phyloP scores from a whole-genome alignment of 1,140 invertebrate species.

The Brachionus calyciflorus region DNA sequence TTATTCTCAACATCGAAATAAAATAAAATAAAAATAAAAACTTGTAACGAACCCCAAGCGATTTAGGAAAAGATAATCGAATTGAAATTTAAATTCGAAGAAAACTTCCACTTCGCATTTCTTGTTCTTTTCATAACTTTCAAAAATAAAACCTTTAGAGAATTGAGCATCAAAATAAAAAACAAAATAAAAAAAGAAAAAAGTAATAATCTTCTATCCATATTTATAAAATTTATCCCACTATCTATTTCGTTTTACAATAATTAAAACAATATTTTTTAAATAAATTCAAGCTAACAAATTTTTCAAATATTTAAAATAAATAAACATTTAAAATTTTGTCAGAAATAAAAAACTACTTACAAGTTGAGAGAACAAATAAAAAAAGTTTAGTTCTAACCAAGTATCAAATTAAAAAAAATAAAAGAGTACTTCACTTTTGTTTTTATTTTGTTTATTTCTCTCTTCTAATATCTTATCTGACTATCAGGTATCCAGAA shows the following conservation, averaged over 20 bases:
- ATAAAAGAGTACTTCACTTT: neutral
- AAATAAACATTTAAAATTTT: neutral
- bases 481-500: constrained; percentile 45
- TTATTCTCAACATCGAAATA: too few relatives aligned
- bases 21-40: too few relatives aligned
- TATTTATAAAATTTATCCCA: neutral
- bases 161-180: neutral
- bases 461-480: constrained; percentile 22
- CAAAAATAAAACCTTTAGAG: neutral
- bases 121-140: too few relatives aligned
- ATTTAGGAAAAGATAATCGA: too few relatives aligned
- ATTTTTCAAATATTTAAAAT: neutral
- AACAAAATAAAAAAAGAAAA: neutral
- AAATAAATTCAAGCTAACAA: neutral
- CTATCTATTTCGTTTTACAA: neutral
- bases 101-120: too few relatives aligned
- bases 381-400: too few relatives aligned
- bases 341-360: neutral
- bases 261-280: neutral
- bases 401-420: too few relatives aligned
- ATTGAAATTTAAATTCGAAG: too few relatives aligned
- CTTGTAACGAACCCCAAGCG: too few relatives aligned
- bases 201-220: neutral
- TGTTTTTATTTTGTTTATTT: constrained; percentile 1
- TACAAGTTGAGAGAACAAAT: neutral